Base-by-base conservation (phyloP, 2,797 vertebrate genomes). In the Squalus acanthias region DNA sequence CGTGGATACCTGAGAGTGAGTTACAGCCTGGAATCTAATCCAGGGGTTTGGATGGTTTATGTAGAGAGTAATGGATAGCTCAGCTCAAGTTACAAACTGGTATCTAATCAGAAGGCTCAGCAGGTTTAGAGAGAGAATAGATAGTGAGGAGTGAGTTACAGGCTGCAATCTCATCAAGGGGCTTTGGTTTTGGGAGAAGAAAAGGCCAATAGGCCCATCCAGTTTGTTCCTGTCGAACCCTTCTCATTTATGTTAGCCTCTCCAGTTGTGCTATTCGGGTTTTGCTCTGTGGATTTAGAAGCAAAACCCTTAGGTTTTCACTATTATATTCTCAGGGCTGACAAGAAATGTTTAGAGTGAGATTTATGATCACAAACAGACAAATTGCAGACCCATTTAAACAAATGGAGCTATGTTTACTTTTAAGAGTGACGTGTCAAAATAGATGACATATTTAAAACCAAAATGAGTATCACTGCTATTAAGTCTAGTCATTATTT, bases 361-460 rank as follows among this genome's bases (percentile, higher is more conserved):
- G 63, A 94, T 94, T 94, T 69, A 94, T 69, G n/a, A 65, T 69
- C 20, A 3, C 65, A 94, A 69, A 67, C 46, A 95, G 92, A 50
- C 67, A 72, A 72, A 12, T 70, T 94, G 63, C 63, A 94, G 91
- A 46, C 60, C 33, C 65, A 39, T 69, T 60, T 67, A 94, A 94
- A 94, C 33, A 94, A 94, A 94, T 46, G n/a, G 63, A 39, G 33
- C 63, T 69, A 22, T n/a, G 65, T 69, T 94, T 94, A 94, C 65
- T 39, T 94, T 65, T 67, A 67, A 94, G 91, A 69, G 4, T 57
- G 60, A 39, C 33, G 65, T 46, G 22, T 69, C 60, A 65, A 60
- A 92, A 92, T 92, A 92, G 60, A 65, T 65, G 33, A 65, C 33
- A 63, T 63, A 33, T 91, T 33, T 29, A 63, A 91, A 39, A n/a